Evolutionary conservation across 2,888 invertebrate genomes (phyloP).

Genomic region (Noctua pronuba): DNA sequence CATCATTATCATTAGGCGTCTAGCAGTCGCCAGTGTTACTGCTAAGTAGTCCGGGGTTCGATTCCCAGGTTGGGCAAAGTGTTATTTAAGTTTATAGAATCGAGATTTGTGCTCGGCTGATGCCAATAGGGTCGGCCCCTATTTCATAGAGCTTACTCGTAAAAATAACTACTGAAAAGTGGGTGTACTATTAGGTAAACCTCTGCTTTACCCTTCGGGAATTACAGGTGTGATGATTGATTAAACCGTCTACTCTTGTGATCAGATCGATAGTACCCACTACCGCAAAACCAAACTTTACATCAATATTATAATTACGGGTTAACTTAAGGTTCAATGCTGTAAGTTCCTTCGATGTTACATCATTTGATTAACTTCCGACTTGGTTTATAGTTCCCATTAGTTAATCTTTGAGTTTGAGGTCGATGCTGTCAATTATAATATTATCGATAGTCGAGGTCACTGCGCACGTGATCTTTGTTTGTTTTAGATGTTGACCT

Average conservation of each 20-base stretch:
- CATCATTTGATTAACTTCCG: slow-evolving; percentile 52
- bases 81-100: not conserved
- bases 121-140: not conserved
- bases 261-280: not conserved
- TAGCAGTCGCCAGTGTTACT: not conserved
- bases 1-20: not conserved
- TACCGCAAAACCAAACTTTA: not conserved
- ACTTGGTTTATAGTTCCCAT: slow-evolving; percentile 37
- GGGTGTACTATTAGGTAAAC: not conserved
- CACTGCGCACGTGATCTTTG: slow-evolving; percentile 39
- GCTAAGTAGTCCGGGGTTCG: not conserved
- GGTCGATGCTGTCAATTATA: slow-evolving; percentile 59
- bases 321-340: slow-evolving; percentile 10
- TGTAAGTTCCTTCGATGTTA: slow-evolving; percentile 37
- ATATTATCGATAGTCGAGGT: slow-evolving; percentile 50
- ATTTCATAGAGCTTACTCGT: not conserved
- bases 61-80: not conserved
- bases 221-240: not conserved
- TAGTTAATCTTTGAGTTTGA: slow-evolving; percentile 48
- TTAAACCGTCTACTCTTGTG: slow-evolving; percentile 22
- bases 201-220: too few relatives aligned
- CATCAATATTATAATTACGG: not conserved
- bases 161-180: not conserved
- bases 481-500: slow-evolving; percentile 58
- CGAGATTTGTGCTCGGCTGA: too few relatives aligned